These are phyloP conservation scores for Cataglyphis albicans DNA, from an alignment of 2,888 invertebrate genomes.

Conservation along the genomic window DNA sequence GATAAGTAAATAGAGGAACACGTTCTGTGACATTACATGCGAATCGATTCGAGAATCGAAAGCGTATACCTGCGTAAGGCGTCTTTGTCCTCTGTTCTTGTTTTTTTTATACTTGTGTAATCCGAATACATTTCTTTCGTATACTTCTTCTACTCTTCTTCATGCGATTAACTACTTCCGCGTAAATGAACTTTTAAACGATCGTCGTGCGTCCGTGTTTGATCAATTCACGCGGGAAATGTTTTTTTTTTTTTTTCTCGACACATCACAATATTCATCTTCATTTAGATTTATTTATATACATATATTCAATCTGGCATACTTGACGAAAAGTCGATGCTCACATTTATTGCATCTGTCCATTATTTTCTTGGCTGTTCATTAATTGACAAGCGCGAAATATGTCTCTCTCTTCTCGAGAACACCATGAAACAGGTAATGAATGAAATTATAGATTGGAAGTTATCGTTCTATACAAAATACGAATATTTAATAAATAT, in stretches of 20 bases:
- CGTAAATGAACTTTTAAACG: background rate
- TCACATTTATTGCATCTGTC: constrained; percentile 39
- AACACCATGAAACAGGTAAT: constrained; percentile 40
- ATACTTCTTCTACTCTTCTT: background rate
- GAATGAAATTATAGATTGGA: constrained; percentile 5
- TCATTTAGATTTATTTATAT: constrained; percentile 5
- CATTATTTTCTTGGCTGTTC: constrained; percentile 2
- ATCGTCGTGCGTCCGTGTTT: background rate
- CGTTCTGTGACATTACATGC: constrained; percentile 18
- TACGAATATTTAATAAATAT: constrained; percentile 8
- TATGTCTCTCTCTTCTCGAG: constrained; percentile 32
- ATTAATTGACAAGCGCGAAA: constrained; percentile 39
- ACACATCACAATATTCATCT: too few species aligned
- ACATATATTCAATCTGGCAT: constrained; percentile 12
- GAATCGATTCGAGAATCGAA: constrained; percentile 3
- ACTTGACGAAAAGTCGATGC: constrained; percentile 27
- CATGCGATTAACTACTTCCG: constrained; percentile 1
- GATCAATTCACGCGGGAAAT: constrained; percentile 24
- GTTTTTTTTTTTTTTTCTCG: constrained; percentile 19
- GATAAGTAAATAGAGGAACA: constrained; percentile 5
- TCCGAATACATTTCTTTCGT: background rate
- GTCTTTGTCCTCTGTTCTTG: background rate
- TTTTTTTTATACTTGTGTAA: background rate
- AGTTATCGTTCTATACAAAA: background rate
- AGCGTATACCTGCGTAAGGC: constrained; percentile 13